phyloP scores from a whole-genome alignment of 2,888 invertebrate genomes.

The Beris morrisii region DNA sequence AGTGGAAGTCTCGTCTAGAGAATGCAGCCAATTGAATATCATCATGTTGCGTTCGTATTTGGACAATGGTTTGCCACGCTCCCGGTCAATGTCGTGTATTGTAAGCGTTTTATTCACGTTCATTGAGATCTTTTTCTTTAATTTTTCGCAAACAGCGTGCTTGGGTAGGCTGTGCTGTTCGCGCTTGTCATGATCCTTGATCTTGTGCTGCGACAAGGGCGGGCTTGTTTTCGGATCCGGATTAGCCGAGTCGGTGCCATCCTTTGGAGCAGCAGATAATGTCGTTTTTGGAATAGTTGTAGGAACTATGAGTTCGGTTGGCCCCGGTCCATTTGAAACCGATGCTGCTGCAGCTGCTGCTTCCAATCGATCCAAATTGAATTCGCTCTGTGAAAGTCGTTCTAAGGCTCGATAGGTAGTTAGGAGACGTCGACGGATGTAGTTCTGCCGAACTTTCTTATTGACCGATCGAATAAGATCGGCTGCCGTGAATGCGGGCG shows the following conservation, averaged over 20 bases:
- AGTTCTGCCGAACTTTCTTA: slow-evolving; percentile 81
- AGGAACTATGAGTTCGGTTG: slow-evolving; percentile 42
- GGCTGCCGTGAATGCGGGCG: slow-evolving; percentile 63
- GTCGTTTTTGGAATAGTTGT: slow-evolving; percentile 27
- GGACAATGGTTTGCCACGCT: slow-evolving; percentile 80
- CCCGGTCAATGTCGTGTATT: slow-evolving; percentile 76
- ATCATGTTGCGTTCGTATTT: slow-evolving; percentile 92
- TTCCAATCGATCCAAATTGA: slow-evolving; percentile 75
- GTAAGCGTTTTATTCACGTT: slow-evolving; percentile 61
- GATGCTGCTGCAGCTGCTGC: slow-evolving; percentile 61
- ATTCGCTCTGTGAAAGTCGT: slow-evolving; percentile 81
- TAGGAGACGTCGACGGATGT: slow-evolving; percentile 74
- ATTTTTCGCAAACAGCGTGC: slow-evolving; percentile 35
- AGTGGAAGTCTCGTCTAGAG: slow-evolving; percentile 71
- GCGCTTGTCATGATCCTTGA: slow-evolving; percentile 33
- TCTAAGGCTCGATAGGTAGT: slow-evolving; percentile 81
- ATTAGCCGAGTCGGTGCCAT: neutral
- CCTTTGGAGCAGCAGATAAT: neutral
- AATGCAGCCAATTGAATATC: slow-evolving; percentile 93
- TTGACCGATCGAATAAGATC: slow-evolving; percentile 76
- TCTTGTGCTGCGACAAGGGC: neutral
- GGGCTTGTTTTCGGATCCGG: neutral
- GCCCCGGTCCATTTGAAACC: slow-evolving; percentile 44
- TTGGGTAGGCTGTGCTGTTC: slow-evolving; percentile 47
- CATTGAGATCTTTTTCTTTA: slow-evolving; percentile 40